Evolutionary conservation across 2,113 vertebrate genomes (phyloP).

Genomic region (Perca schrenkii): DNA sequence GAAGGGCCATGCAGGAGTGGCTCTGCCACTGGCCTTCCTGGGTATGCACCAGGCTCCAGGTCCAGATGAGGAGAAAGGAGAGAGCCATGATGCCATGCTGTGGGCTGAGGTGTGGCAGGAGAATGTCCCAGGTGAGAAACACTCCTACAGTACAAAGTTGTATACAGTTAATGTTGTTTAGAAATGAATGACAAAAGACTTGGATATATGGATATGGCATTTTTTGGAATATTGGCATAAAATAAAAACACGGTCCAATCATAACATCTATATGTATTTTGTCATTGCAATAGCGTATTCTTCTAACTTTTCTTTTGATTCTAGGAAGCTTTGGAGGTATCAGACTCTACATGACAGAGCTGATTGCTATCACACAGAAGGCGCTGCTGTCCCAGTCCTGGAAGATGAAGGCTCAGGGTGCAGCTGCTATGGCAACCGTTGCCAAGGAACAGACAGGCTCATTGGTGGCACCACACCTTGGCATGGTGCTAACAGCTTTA

Average conservation of each 20-base stretch:
- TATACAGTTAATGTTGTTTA: neutral
- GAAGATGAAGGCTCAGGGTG: slow-evolving; percentile 99
- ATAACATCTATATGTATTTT: neutral
- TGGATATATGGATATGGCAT: neutral
- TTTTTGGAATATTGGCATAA: neutral
- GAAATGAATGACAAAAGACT: too few species aligned
- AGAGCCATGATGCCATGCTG: slow-evolving; percentile 88
- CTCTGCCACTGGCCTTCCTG: slow-evolving; percentile 94
- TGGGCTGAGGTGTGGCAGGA: slow-evolving; percentile 99
- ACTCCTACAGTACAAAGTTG: neutral
- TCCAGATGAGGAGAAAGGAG: slow-evolving; percentile 90
- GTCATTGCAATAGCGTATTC: neutral
- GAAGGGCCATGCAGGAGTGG: slow-evolving; percentile 91
- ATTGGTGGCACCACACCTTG: slow-evolving; percentile 91
- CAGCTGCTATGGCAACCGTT: slow-evolving; percentile 94
- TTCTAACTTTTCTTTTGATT: neutral
- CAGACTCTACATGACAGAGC: slow-evolving; percentile 94
- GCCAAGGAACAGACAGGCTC: slow-evolving; percentile 93
- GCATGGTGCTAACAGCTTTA: slow-evolving; percentile 90
- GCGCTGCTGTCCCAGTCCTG: slow-evolving; percentile 97
- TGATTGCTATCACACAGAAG: slow-evolving; percentile 94
- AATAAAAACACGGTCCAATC: neutral
- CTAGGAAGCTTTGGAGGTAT: slow-evolving; percentile 95
- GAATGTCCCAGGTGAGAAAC: slow-evolving; percentile 92
- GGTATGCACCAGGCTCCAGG: slow-evolving; percentile 95